phyloP scores from a whole-genome alignment of 2,888 invertebrate species.

The Meteorus cinctellus region DNA sequence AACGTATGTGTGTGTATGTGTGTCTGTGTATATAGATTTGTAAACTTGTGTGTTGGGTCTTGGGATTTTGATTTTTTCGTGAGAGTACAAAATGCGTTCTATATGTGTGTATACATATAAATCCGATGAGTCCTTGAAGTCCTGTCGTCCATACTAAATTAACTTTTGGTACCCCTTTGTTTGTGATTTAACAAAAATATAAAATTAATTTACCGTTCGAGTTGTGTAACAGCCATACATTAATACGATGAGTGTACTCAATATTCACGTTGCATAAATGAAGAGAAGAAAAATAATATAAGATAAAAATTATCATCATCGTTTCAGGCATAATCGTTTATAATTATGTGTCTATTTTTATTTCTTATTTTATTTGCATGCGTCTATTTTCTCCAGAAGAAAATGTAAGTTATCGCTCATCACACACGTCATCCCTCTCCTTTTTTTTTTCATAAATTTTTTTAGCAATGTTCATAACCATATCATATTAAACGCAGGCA shows the following conservation, averaged over 20 bases:
- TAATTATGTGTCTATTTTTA: not conserved
- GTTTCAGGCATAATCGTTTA: slow-evolving; percentile 30
- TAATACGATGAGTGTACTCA: not conserved
- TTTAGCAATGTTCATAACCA: not conserved
- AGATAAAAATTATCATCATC: slow-evolving; percentile 15
- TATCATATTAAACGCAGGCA: not conserved
- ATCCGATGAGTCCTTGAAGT: slow-evolving; percentile 19
- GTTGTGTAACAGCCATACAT: slow-evolving; percentile 12
- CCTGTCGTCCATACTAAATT: slow-evolving; percentile 22
- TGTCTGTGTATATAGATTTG: not conserved
- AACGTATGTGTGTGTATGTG: slow-evolving; percentile 1
- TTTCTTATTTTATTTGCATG: not conserved
- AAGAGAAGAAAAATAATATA: not conserved
- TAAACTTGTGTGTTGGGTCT: not conserved
- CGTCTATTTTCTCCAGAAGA: not conserved
- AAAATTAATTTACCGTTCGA: not conserved
- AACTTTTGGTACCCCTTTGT: not conserved
- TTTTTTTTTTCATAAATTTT: not conserved
- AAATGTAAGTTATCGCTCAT: slow-evolving; percentile 7
- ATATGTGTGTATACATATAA: slow-evolving; percentile 9
- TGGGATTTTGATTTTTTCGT: slow-evolving; percentile 21
- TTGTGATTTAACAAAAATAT: not conserved
- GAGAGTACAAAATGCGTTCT: not conserved
- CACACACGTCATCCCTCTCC: not conserved
- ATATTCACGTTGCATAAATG: slow-evolving; percentile 1